These are phyloP conservation scores for Paralichthys olivaceus DNA, from an alignment of 2,113 vertebrate genomes.

Conservation along the genomic window DNA sequence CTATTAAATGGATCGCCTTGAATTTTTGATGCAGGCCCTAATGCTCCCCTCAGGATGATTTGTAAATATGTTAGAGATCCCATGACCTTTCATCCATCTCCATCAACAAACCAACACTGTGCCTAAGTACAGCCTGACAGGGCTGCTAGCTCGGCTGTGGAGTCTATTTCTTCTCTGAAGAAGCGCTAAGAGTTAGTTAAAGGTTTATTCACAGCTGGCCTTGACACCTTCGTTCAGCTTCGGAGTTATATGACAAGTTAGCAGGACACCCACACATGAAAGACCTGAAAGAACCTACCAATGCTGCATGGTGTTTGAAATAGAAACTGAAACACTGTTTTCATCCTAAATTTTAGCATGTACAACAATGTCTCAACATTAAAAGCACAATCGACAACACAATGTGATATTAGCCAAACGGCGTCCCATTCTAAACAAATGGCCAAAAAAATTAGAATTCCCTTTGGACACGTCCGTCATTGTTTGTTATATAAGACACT, in stretches of 20 bases:
- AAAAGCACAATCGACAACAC: conserved; percentile 16
- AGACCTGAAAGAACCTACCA: conserved; percentile 15
- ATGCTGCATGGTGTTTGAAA: neutral
- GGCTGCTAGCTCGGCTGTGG: neutral
- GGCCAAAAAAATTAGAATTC: conserved; percentile 30
- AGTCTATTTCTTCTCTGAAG: neutral
- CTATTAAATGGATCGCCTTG: neutral
- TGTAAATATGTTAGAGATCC: neutral
- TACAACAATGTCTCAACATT: neutral
- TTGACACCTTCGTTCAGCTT: conserved; percentile 23
- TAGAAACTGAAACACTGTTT: conserved; percentile 3
- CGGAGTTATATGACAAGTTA: conserved; percentile 8
- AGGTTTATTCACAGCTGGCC: conserved; percentile 20
- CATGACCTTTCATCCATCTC: neutral
- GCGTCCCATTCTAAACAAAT: conserved; percentile 11
- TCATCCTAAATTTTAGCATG: neutral
- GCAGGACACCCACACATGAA: conserved; percentile 17
- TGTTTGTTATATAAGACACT: conserved; percentile 35
- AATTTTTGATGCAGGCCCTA: neutral
- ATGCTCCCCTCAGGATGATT: neutral
- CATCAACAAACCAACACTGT: neutral
- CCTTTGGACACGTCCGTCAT: conserved; percentile 26
- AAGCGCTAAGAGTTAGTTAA: conserved; percentile 1
- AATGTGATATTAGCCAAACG: conserved; percentile 1
- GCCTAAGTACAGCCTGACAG: neutral